Conservation (phyloP, 2,797 vertebrate species). For the Melanotaenia nigrans region DNA sequence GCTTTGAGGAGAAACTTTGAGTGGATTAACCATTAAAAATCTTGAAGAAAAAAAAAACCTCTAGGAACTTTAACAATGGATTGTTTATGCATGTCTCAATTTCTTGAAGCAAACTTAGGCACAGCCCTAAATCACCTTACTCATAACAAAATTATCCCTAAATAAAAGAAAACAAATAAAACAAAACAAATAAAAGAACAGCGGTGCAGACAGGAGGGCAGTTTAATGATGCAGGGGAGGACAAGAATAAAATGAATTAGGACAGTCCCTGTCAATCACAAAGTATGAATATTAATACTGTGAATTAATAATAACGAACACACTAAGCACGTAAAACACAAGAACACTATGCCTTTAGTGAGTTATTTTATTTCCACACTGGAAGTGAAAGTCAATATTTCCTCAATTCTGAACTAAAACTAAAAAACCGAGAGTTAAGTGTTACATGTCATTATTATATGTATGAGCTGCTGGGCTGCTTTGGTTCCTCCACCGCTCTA, state of each 20-base stretch:
- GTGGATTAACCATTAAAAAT: background rate
- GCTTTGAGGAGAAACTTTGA: background rate
- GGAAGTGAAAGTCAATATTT: background rate
- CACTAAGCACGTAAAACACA: background rate
- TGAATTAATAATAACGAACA: conserved; percentile 26
- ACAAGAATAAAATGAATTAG: conserved; percentile 7
- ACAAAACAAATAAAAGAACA: too few species aligned
- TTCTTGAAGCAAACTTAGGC: background rate
- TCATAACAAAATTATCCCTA: background rate
- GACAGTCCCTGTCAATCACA: conserved; percentile 25
- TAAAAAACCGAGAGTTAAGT: background rate
- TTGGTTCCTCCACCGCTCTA: background rate
- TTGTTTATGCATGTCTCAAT: too few species aligned
- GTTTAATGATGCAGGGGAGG: conserved; percentile 22
- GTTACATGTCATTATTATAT: background rate
- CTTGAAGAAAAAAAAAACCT: background rate
- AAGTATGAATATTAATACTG: conserved; percentile 31
- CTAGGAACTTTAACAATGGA: background rate
- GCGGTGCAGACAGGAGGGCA: background rate
- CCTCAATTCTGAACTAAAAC: background rate
- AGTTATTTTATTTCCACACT: background rate
- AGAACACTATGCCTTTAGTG: background rate
- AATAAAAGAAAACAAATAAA: too few species aligned
- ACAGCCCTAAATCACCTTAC: background rate
- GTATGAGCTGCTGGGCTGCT: background rate